Evolutionary conservation across 2,888 invertebrate genomes (phyloP), one percentile per base, ranked within the genome.

Genomic region (Nephrotoma flavescens): DNA sequence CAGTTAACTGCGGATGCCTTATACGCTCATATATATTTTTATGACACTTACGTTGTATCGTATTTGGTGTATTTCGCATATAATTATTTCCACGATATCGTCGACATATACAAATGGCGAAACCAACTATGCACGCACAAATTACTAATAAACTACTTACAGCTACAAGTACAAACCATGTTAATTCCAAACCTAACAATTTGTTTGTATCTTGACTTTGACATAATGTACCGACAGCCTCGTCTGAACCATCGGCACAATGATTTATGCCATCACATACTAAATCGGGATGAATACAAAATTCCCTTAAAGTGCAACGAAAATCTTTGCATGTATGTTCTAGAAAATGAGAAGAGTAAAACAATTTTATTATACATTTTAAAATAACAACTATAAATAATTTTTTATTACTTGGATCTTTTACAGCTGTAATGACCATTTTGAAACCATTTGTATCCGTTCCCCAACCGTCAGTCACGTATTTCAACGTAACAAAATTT

Each of bases 181-280:
- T 95, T 91, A 95, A 93, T 89, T 95, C 95, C 90, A 96, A 92
- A 88, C 96, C 96, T 88, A 95, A 92, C 88, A 96, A 94, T 87
- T 94, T 94, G 88, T 93, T 93, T 87, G 93, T 92, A 89, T 94
- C 93, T 90, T 93, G 93, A 97, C 97, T 96, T 92, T 96, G 95
- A 93, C 98, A 98, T 89, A 96, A 93, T 88, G 95, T 94, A 89
- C 96, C 95, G 90, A 96, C 94, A 89, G 96, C 95, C 92, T 98
- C 98, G 91, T 98, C 98, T 86, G 97, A 97, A 88, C 96, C 97
- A 92, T 98, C 97, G 86, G 96, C 97, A 91, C 98, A 98, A 92
- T 98, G 98, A 92, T 97, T 96, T 88, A 98, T 95, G 87, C 96
- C 96, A 92, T 98, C 98, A 92, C 98, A 98, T 89, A 96, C 94